phyloP scores from a whole-genome alignment of 2,888 invertebrate species.

The Callyntrura guangdongensis region DNA sequence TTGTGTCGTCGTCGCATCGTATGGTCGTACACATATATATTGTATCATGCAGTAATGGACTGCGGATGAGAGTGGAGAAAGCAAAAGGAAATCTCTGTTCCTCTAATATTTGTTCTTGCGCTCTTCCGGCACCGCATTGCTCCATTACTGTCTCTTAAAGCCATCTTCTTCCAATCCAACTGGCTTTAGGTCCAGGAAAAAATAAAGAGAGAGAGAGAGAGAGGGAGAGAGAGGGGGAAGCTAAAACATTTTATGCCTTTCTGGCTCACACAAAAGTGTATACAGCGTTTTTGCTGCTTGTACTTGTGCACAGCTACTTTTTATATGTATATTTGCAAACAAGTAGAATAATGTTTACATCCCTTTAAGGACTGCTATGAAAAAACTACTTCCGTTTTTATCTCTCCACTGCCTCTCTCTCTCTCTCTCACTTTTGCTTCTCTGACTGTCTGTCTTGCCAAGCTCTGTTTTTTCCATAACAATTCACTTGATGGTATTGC shows the following conservation, averaged over 20 bases:
- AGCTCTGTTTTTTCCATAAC: conserved; percentile 65
- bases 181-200: conserved; percentile 54
- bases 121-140: conserved; percentile 77
- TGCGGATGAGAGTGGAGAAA: conserved; percentile 68
- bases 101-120: conserved; percentile 77
- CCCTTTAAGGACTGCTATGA: conserved; percentile 41
- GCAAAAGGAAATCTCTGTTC: conserved; percentile 60
- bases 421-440: neutral
- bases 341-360: conserved; percentile 53
- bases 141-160: conserved; percentile 73
- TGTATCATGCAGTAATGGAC: conserved; percentile 70
- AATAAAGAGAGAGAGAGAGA: neutral
- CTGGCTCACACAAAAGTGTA: neutral
- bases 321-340: conserved; percentile 13
- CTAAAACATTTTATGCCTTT: conserved; percentile 47
- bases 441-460: conserved; percentile 13
- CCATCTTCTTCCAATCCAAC: conserved; percentile 49
- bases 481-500: conserved; percentile 56
- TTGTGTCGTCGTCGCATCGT: neutral
- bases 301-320: neutral
- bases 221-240: neutral
- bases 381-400: conserved; percentile 50
- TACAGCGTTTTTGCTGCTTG: neutral
- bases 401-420: conserved; percentile 2
- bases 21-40: neutral